Conservation (phyloP, 1,140 invertebrate species). For the Laupala kohalensis region DNA sequence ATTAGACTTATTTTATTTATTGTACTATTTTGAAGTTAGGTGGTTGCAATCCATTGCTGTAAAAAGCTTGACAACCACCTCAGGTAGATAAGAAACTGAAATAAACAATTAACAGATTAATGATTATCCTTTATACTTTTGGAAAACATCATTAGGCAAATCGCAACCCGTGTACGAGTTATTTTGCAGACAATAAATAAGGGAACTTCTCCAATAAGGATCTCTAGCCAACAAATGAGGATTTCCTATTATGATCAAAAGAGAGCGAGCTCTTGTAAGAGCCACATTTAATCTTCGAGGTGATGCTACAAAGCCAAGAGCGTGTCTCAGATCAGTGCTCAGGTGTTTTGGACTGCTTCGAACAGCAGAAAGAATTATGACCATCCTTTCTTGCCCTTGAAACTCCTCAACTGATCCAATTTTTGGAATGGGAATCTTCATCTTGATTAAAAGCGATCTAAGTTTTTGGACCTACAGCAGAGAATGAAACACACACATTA, state of each 20-base stretch:
- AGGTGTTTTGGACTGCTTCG: not conserved
- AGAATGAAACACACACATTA: no score
- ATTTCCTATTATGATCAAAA: constrained; percentile 43
- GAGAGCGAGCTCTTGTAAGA: constrained; percentile 37
- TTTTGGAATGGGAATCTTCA: constrained; percentile 57
- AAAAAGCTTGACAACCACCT: no score
- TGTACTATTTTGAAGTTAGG: no score
- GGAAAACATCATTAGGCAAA: not conserved
- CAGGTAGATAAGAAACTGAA: no score
- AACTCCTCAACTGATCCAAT: constrained; percentile 92
- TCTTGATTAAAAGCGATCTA: constrained; percentile 45
- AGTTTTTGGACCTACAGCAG: constrained; percentile 56
- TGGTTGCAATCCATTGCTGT: no score
- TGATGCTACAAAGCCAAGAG: not conserved
- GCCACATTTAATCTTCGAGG: constrained; percentile 39
- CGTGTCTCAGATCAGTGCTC: not conserved
- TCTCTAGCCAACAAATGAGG: constrained; percentile 35
- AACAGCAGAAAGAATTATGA: constrained; percentile 80
- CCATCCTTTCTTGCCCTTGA: constrained; percentile 79
- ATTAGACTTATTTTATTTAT: no score
- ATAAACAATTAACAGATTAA: no score
- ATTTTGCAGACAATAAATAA: not conserved
- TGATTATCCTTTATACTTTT: no score
- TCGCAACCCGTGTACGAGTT: not conserved
- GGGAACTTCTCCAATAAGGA: constrained; percentile 27